Percentiles rank a stretch among this genome's conserved stretches.
These are phyloP conservation scores for Nasonia oneida DNA, from an alignment of 2,888 invertebrate genomes.

Conservation along the genomic window DNA sequence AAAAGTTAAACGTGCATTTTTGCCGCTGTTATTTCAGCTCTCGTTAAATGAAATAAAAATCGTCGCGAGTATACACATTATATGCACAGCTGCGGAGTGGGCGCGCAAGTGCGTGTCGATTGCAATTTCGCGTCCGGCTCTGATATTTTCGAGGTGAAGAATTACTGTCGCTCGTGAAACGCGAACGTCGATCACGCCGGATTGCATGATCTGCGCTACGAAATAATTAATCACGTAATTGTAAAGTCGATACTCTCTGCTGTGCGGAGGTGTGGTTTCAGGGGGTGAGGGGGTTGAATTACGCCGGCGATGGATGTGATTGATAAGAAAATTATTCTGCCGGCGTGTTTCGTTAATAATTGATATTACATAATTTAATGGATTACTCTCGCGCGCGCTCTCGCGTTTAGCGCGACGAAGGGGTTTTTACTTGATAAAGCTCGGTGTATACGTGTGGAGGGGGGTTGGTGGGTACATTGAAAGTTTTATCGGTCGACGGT, in stretches of 20 bases:
- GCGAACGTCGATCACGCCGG: slow-evolving; percentile 35
- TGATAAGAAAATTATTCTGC: slow-evolving; percentile 55
- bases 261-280: slow-evolving; percentile 14
- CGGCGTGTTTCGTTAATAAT: slow-evolving; percentile 39
- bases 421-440: background rate
- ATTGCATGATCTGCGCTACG: slow-evolving; percentile 42
- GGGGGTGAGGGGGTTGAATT: background rate
- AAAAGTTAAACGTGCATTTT: background rate
- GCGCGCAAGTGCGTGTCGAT: slow-evolving; percentile 41
- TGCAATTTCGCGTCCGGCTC: slow-evolving; percentile 31
- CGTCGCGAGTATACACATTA: no score
- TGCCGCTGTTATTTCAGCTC: background rate
- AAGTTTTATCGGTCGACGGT: background rate
- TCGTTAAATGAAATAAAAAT: slow-evolving; percentile 15
- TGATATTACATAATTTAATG: slow-evolving; percentile 49
- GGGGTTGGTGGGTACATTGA: background rate
- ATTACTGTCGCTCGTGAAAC: slow-evolving; percentile 28
- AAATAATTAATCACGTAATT: slow-evolving; percentile 63
- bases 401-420: background rate
- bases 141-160: slow-evolving; percentile 47
- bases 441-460: no score
- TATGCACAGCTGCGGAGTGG: no score
- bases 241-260: slow-evolving; percentile 34
- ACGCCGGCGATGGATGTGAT: slow-evolving; percentile 24
- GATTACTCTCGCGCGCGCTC: background rate